A percentile compares a stretch with the other conserved stretches of the same genome.
These are phyloP conservation scores for Eristalinus aeneus DNA, from an alignment of 2,888 invertebrate species.

Conservation along the genomic window DNA sequence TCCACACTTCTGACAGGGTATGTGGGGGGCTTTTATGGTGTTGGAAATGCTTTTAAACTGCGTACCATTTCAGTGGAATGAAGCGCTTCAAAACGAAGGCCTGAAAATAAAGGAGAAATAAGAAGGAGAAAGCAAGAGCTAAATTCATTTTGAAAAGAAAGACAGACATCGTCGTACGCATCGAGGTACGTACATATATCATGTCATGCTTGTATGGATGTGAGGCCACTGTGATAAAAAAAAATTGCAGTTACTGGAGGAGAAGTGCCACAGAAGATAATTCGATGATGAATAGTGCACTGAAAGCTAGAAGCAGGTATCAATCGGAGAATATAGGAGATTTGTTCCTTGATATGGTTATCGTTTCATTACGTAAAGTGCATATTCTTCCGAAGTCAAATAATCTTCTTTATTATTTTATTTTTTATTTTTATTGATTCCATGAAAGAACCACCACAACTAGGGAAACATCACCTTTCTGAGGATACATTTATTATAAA, in stretches of 20 bases:
- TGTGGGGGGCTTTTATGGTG: not conserved
- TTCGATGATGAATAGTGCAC: no score
- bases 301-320: not conserved
- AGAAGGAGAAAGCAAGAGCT: not conserved
- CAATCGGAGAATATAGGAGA: not conserved
- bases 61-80: conserved; percentile 1
- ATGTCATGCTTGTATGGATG: not conserved
- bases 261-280: no score
- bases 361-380: no score
- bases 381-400: no score
- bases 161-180: not conserved
- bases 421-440: no score
- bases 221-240: not conserved
- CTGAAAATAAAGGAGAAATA: not conserved
- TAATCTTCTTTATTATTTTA: no score
- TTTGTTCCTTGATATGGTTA: no score
- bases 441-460: no score
- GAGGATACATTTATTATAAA: no score
- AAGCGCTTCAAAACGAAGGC: not conserved
- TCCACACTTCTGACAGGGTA: not conserved
- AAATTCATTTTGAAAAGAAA: not conserved
- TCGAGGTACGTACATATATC: not conserved
- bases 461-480: no score
- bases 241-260: no score
- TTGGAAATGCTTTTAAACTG: conserved; percentile 37